Base-by-base conservation (phyloP, 2,797 vertebrate species). In the Phataginus tricuspis region DNA sequence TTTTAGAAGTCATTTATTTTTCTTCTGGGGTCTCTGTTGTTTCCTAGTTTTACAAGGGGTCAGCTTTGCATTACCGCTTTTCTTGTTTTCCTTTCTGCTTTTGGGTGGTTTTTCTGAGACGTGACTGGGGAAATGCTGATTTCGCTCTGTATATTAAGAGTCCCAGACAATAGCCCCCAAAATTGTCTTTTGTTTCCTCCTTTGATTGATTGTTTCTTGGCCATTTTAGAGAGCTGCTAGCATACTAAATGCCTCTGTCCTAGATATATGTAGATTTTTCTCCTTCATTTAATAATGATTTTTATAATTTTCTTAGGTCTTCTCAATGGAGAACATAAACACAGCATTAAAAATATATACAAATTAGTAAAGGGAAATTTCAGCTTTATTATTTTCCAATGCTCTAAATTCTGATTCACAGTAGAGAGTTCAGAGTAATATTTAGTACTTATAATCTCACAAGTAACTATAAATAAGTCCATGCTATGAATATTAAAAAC, bases 341-440 rank as follows among this genome's bases (percentile, higher is more conserved):
- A 59, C 8, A 57, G 57, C 27, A 42, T 79, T 42, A 49, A 25
- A 68, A 91, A 71, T 45, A 63, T 59, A 82, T 7, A 57, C 45
- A 10, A 19, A 74, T 64, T 27, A 53, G 61, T 27, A 71, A 84
- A 19, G 19, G 45, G 63, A 69, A 80, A 78, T 64, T 75, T 19
- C 10, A 77, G 29, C 55, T 83, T 83, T 89, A 57, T 45, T 71
- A 69, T 57, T 75, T 83, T 57, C 51, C 19, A 16, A 14, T 66
- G 64, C n/a, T 49, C n/a, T 90, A 93, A 86, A 88, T 86, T 66
- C 64, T 57, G 45, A 86, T 34, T 79, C 57, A 79, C 29, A 82
- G 27, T 59, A 95, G 45, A 72, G 10, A 66, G 9, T 51, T 80
- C 29, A 59, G 23, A 75, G 9, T 75, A 57, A 66, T 45, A 80